Percentiles rank a stretch among this genome's conserved stretches.
Evolutionary conservation across 2,113 vertebrate genomes (phyloP).

Genomic region (Tenrec ecaudatus): DNA sequence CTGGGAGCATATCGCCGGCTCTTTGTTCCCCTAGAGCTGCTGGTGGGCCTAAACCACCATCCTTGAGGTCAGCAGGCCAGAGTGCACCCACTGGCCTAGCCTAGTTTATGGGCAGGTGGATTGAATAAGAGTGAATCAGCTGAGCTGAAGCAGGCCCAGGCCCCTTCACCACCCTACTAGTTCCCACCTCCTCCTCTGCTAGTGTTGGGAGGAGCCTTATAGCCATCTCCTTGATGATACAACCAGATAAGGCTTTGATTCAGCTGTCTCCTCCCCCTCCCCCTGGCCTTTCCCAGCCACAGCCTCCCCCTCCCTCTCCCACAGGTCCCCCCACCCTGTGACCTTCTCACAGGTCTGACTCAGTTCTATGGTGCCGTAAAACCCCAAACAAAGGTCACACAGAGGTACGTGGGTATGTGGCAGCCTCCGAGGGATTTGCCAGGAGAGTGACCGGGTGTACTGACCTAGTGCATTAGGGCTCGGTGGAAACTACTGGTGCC

Average conservation of each 20-base stretch:
- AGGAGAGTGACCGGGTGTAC: background rate
- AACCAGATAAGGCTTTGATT: background rate
- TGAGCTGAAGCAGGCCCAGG: background rate
- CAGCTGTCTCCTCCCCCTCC: background rate
- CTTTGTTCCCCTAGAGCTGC: background rate
- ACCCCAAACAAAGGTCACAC: slow-evolving; percentile 7
- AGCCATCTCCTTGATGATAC: background rate
- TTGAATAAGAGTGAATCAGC: background rate
- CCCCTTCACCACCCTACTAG: background rate
- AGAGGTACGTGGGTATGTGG: rapidly evolving
- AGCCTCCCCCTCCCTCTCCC: background rate
- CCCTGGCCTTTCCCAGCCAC: background rate
- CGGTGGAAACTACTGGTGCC: background rate
- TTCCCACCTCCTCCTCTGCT: background rate
- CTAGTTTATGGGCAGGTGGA: background rate
- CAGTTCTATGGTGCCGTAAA: slow-evolving; percentile 16
- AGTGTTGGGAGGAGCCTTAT: background rate
- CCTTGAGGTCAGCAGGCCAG: background rate
- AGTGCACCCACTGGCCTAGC: background rate
- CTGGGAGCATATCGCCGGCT: background rate
- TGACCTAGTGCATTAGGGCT: background rate
- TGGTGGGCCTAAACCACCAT: background rate
- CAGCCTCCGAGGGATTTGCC: background rate
- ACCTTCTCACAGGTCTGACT: slow-evolving; percentile 29
- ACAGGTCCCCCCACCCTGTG: background rate